Evolutionary conservation across 2,113 vertebrate genomes (phyloP), one percentile per base, ranked within the genome.

Genomic region (Carettochelys insculpta): DNA sequence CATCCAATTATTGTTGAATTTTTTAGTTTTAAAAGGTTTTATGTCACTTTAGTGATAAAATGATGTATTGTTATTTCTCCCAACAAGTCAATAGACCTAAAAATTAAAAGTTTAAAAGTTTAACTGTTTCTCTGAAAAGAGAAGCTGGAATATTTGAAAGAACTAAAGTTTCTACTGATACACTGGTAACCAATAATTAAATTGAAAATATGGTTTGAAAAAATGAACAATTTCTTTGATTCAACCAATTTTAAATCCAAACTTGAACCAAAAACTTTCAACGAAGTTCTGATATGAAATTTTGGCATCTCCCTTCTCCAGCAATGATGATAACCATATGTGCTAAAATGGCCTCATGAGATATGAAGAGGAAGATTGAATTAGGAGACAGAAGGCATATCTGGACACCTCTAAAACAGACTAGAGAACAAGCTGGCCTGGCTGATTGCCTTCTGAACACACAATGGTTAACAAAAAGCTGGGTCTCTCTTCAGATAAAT

Each of bases 21-120:
- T 75, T 6, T 95, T 88, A 92, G 82, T 85, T 96, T 86, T 75
- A 91, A 82, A 84, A 85, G 43, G 50, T 78, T 34, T 85, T 45
- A 3, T 13, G 80, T 54, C 71, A 82, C 92, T 90, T 90, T 48
- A 93, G 31, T 47, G 71, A 86, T 54, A 90, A 54, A 78, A 83
- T 56, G 90, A 48, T 38, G 11, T 3, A 77, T 13, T 86, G 85
- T 19, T 65, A 5, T 43, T 91, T 77, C 78, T 87, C 53, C 27
- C 58, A 80, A 93, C 38, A 51, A 41, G 11, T 13, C 93, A 94
- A 90, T 41, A 38, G 3, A 41, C 83, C 85, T 71, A 8, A 41
- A 45, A n/a, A n/a, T n/a, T n/a, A n/a, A n/a, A n/a, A n/a, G n/a
- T n/a, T n/a, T n/a, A n/a, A n/a, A n/a, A n/a, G n/a, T n/a, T n/a